These are phyloP conservation scores for Hetaerina americana DNA, from an alignment of 1,140 invertebrate genomes.

Conservation along the genomic window DNA sequence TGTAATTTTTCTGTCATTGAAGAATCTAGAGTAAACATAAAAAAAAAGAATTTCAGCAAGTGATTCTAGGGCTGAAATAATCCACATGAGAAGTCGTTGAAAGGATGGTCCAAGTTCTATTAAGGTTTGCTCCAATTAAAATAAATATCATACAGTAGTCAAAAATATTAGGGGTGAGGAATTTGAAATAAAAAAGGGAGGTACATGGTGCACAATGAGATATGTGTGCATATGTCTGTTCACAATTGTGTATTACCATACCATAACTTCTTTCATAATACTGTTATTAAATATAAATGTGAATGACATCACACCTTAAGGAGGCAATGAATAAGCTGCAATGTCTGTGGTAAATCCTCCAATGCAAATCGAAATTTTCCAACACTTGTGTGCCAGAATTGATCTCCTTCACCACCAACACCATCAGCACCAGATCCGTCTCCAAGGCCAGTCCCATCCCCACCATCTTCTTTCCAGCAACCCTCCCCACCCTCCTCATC, in stretches of 20 bases:
- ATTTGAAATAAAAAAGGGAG: no score
- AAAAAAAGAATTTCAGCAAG: no score
- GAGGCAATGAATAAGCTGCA: constrained; percentile 85
- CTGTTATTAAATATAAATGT: background rate
- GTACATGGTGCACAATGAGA: no score
- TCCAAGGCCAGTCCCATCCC: constrained; percentile 4
- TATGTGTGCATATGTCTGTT: no score
- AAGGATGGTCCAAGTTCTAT: no score
- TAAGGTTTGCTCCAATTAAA: no score
- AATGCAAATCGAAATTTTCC: constrained; percentile 86
- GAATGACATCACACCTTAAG: constrained; percentile 51
- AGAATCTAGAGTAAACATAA: no score
- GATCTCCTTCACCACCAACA: constrained; percentile 27
- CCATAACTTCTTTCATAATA: background rate
- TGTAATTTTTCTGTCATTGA: no score
- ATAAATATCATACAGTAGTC: no score
- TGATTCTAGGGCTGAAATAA: no score
- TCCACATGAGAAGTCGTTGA: no score
- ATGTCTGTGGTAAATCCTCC: constrained; percentile 78
- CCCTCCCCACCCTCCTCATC: constrained; percentile 24
- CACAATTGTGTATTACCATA: constrained; percentile 7
- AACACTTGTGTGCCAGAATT: constrained; percentile 82
- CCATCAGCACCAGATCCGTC: constrained; percentile 12
- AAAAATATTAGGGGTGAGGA: no score
- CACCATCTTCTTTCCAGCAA: background rate